These are phyloP conservation scores for Hemiscyllium ocellatum DNA, from an alignment of 2,113 vertebrate species.

Conservation along the genomic window DNA sequence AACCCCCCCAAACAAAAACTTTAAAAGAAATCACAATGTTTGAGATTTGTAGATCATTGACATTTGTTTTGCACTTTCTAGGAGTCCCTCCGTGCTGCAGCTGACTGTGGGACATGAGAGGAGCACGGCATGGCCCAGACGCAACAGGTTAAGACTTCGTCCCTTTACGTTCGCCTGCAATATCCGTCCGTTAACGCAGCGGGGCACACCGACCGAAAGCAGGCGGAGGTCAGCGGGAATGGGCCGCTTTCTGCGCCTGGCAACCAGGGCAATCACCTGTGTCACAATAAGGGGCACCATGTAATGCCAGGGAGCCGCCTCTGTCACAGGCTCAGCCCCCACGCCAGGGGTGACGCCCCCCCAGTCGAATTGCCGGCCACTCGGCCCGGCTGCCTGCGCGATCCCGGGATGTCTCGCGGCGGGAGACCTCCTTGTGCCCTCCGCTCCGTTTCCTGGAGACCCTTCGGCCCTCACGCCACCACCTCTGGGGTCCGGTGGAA, in stretches of 20 bases:
- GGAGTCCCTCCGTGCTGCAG: not conserved
- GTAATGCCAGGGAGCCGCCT: too few relatives aligned
- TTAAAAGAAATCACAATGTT: too few relatives aligned
- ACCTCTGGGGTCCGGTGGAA: slow-evolving; percentile 45
- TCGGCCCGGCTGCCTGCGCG: too few relatives aligned
- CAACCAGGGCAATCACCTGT: slow-evolving; percentile 12
- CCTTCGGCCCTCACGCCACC: not conserved
- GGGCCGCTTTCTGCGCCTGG: not conserved
- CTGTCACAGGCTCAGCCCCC: too few relatives aligned
- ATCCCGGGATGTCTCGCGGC: too few relatives aligned
- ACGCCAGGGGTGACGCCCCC: too few relatives aligned
- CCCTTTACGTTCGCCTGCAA: slow-evolving; percentile 54
- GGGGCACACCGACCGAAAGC: not conserved
- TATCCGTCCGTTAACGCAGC: slow-evolving; percentile 46
- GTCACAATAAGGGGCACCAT: not conserved
- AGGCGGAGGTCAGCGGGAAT: slow-evolving; percentile 22
- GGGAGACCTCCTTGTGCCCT: not conserved
- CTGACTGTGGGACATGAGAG: slow-evolving; percentile 41
- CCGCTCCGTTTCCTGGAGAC: not conserved
- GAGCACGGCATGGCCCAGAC: slow-evolving; percentile 54
- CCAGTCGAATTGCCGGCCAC: too few relatives aligned
- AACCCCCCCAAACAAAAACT: too few relatives aligned
- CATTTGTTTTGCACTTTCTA: not conserved
- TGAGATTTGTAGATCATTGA: not conserved
- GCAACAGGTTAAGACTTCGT: slow-evolving; percentile 57